A percentile compares a stretch with the other conserved stretches of the same genome.
These are phyloP conservation scores for Drosophila tristis DNA, from an alignment of 1,140 invertebrate genomes.

Conservation along the genomic window DNA sequence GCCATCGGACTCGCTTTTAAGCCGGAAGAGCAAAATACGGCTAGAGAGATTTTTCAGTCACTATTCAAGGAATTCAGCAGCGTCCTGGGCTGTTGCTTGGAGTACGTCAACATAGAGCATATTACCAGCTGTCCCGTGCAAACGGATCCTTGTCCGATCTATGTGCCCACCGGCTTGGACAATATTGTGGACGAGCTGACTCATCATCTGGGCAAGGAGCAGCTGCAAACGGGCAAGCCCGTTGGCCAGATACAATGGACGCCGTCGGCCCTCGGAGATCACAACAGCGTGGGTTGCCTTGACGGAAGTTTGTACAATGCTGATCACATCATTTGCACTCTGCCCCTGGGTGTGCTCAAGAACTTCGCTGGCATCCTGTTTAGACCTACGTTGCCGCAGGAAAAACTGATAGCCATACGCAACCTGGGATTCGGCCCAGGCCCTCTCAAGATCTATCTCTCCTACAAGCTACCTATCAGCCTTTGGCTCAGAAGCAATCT, in stretches of 20 bases:
- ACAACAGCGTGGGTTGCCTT: constrained; percentile 86
- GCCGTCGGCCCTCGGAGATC: constrained; percentile 78
- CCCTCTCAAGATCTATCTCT: constrained; percentile 93
- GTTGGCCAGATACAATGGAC: constrained; percentile 77
- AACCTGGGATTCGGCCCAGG: constrained; percentile 89
- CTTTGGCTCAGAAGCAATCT: constrained; percentile 63
- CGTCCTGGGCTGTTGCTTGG: constrained; percentile 69
- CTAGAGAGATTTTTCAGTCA: constrained; percentile 72
- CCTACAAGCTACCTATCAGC: constrained; percentile 87
- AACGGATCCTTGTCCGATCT: constrained; percentile 52
- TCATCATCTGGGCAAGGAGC: constrained; percentile 46
- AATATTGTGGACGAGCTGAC: constrained; percentile 62
- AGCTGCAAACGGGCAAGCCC: constrained; percentile 70
- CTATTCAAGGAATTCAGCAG: constrained; percentile 78
- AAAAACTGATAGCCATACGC: constrained; percentile 91
- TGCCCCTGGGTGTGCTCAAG: constrained; percentile 94
- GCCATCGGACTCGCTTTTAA: constrained; percentile 46
- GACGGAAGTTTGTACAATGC: constrained; percentile 90
- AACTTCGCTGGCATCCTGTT: constrained; percentile 90
- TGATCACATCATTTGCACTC: constrained; percentile 92
- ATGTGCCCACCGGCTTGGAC: constrained; percentile 83
- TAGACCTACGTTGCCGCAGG: constrained; percentile 89
- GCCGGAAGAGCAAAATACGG: constrained; percentile 54
- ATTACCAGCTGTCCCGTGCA: constrained; percentile 61
- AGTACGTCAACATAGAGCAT: constrained; percentile 78